phyloP scores from a whole-genome alignment of 2,113 vertebrate species.

The Nyctibius bracteatus region DNA sequence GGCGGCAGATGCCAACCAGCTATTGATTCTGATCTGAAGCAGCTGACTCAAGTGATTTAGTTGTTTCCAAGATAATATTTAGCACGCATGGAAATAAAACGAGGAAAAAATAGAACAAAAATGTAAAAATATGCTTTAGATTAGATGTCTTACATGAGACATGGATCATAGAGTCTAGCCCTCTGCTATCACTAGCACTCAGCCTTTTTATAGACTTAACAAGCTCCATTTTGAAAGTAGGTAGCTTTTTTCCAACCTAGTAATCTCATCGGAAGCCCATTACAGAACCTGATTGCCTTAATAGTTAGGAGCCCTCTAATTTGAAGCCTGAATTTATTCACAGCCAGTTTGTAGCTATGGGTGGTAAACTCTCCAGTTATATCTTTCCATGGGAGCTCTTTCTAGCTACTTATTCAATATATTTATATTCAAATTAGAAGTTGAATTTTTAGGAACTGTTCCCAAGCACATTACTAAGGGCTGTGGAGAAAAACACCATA shows the following conservation, averaged over 20 bases:
- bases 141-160: neutral
- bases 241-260: neutral
- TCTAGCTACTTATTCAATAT: neutral
- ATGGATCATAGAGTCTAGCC: neutral
- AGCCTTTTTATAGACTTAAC: neutral
- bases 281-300: neutral
- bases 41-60: conserved; percentile 7
- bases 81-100: neutral
- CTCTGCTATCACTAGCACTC: neutral
- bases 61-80: conserved; percentile 38
- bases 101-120: neutral
- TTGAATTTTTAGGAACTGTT: neutral
- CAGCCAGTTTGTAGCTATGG: neutral
- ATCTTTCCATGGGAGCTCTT: neutral
- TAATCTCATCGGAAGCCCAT: neutral
- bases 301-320: neutral
- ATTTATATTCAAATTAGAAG: neutral
- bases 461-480: neutral
- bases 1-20: conserved; percentile 47
- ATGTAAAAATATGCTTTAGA: neutral
- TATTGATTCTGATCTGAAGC: conserved; percentile 43
- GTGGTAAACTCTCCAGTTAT: neutral
- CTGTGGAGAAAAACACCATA: neutral
- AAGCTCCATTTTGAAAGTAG: neutral
- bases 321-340: neutral